Evolutionary conservation across 2,113 vertebrate genomes (phyloP).

Genomic region (Rana temporaria): DNA sequence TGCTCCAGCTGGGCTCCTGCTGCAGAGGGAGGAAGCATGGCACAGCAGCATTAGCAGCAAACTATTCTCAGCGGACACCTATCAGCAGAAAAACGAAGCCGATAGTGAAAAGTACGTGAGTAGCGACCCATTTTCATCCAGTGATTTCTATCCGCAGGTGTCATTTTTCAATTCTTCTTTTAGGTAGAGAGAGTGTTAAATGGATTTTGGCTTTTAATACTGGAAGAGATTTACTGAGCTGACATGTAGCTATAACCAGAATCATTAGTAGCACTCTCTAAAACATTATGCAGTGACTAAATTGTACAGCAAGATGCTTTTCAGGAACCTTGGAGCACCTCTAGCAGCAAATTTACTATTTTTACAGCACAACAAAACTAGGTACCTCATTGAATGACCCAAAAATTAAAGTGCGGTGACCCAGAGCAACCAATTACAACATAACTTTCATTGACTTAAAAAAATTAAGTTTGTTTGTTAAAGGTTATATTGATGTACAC

Average conservation of each 20-base stretch:
- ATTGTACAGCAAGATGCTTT: no score
- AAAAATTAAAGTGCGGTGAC: no score
- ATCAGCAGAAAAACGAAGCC: slow-evolving; percentile 81
- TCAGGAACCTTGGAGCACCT: no score
- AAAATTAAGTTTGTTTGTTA: no score
- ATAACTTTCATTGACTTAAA: no score
- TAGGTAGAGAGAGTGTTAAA: background rate
- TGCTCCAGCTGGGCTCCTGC: slow-evolving; percentile 57
- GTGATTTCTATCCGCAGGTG: background rate
- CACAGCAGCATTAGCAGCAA: slow-evolving; percentile 76
- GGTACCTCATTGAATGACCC: no score
- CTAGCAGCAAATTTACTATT: no score
- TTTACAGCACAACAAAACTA: no score
- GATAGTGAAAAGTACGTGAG: slow-evolving; percentile 84
- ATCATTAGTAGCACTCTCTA: background rate
- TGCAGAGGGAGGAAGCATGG: slow-evolving; percentile 64
- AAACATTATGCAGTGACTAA: background rate
- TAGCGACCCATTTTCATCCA: background rate
- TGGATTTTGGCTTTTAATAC: background rate
- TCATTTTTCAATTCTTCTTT: background rate
- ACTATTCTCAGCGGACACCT: slow-evolving; percentile 71
- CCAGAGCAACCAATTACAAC: no score
- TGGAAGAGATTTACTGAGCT: background rate
- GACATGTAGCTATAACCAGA: background rate
- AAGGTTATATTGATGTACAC: no score